phyloP scores from a whole-genome alignment of 2,113 vertebrate species.

The Halcyon malimbica region DNA sequence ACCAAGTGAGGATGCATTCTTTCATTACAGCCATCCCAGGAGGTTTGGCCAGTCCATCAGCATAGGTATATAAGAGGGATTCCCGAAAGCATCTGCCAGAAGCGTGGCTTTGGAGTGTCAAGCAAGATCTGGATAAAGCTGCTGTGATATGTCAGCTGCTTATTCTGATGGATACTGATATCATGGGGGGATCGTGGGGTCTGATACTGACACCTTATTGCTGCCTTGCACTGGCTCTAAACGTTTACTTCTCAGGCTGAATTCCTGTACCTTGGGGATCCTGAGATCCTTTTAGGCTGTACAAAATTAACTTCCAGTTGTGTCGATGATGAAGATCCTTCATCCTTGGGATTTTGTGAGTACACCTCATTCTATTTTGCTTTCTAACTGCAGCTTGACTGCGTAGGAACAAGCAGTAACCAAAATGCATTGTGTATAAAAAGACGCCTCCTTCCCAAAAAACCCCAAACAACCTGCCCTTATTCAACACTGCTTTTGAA shows the following conservation, averaged over 20 bases:
- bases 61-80: not conserved
- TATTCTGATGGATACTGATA: not conserved
- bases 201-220: not conserved
- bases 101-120: not conserved
- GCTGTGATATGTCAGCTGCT: not conserved
- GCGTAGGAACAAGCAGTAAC: constrained; percentile 16
- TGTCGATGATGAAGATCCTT: not conserved
- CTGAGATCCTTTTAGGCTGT: not conserved
- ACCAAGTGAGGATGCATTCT: not conserved
- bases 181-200: not conserved
- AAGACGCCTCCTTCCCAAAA: not conserved
- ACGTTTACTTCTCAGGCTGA: not conserved
- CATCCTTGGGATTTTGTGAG: not conserved
- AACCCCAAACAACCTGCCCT: not conserved
- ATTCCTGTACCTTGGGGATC: not conserved
- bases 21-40: not conserved
- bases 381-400: constrained; percentile 9
- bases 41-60: not conserved
- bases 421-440: not conserved
- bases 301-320: not conserved
- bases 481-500: not conserved
- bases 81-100: not conserved
- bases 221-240: not conserved
- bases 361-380: constrained; percentile 53
- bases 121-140: not conserved